Conservation (phyloP, 1,140 invertebrate genomes). For the Drosophila rufa region DNA sequence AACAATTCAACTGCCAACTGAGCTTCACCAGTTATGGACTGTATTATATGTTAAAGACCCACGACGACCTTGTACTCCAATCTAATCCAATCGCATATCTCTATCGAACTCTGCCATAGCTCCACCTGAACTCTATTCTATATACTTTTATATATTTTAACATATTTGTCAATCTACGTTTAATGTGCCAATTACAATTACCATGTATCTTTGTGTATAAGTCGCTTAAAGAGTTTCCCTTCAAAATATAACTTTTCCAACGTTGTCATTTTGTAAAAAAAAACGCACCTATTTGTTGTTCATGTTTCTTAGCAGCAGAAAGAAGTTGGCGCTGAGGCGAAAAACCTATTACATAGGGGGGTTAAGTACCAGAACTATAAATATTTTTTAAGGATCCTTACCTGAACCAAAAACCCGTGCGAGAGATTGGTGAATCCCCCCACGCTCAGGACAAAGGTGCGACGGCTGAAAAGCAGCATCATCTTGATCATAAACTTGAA, state of each 20-base stretch:
- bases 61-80: conserved; percentile 28
- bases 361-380: no score
- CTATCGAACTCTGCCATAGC: conserved; percentile 32
- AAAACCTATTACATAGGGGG: conserved; percentile 46
- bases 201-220: conserved; percentile 68
- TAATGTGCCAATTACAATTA: conserved; percentile 77
- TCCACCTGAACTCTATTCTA: conserved; percentile 58
- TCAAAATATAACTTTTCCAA: conserved; percentile 76
- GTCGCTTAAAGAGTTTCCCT: conserved; percentile 64
- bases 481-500: conserved; percentile 71
- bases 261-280: conserved; percentile 75
- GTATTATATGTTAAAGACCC: conserved; percentile 64
- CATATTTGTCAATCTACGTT: conserved; percentile 74
- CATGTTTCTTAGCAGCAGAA: conserved; percentile 70
- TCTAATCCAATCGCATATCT: conserved; percentile 56
- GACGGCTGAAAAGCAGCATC: conserved; percentile 64
- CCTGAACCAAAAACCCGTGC: conserved; percentile 67
- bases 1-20: conserved; percentile 70
- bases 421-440: conserved; percentile 73
- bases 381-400: background rate
- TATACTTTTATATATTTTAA: conserved; percentile 58
- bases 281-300: conserved; percentile 56
- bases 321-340: conserved; percentile 75
- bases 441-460: conserved; percentile 59
- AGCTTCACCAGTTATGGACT: conserved; percentile 66